Conservation (phyloP, 2,797 vertebrate species). For the Argya squamiceps region DNA sequence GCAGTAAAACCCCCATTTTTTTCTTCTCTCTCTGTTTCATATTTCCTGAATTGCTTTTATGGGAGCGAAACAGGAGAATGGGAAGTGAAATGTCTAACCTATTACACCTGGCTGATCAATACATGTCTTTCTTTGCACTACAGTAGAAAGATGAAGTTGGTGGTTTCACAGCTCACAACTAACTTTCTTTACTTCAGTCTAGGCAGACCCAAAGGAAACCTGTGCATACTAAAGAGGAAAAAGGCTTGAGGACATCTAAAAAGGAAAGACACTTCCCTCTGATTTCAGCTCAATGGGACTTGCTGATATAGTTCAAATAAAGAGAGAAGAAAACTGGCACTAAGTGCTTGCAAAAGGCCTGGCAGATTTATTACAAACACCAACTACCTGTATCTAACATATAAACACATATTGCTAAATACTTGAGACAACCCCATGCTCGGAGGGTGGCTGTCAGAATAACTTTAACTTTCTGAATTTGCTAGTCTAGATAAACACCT, state of each 20-base stretch:
- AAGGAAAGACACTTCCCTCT: background rate
- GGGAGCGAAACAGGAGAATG: background rate
- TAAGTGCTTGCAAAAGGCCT: background rate
- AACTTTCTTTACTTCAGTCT: conserved; percentile 9
- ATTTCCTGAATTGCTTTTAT: conserved; percentile 32
- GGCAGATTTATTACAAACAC: background rate
- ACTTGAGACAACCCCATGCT: background rate
- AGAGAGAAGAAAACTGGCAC: background rate
- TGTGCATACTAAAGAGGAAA: background rate
- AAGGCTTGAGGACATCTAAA: background rate
- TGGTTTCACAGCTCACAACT: background rate
- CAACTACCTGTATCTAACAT: background rate
- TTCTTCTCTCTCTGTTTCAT: background rate
- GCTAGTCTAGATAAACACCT: background rate
- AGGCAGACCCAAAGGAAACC: background rate
- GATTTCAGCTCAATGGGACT: background rate
- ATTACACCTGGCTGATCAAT: conserved; percentile 3
- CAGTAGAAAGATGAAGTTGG: background rate
- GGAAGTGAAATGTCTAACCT: background rate
- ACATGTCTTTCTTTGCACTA: background rate
- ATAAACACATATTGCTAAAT: background rate
- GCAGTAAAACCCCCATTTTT: background rate
- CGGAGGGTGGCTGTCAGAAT: background rate
- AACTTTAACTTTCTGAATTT: background rate
- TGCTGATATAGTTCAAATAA: background rate